Percentiles rank a stretch among this genome's conserved stretches.
Conservation (phyloP, 2,797 vertebrate species). For the Onychomys torridus region DNA sequence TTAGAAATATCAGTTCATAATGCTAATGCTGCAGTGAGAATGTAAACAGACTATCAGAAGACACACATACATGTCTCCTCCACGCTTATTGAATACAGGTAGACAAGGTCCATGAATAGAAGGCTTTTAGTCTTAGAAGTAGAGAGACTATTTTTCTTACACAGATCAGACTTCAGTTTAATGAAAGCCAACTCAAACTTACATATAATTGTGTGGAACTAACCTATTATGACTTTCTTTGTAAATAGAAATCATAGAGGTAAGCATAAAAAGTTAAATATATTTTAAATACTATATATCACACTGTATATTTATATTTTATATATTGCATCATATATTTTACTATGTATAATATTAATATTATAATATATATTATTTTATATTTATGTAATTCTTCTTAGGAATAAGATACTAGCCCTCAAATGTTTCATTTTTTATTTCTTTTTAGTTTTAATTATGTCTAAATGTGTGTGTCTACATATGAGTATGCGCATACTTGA, state of each 20-base stretch:
- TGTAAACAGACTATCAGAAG: neutral
- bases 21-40: neutral
- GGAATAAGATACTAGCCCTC: neutral
- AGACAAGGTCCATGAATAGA: neutral
- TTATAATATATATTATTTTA: neutral
- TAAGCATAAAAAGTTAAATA: neutral
- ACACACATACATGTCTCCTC: neutral
- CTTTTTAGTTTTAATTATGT: neutral
- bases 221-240: neutral
- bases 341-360: neutral
- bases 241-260: neutral
- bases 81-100: neutral
- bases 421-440: neutral
- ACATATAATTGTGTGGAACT: neutral
- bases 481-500: neutral
- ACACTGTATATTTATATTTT: neutral
- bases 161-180: neutral
- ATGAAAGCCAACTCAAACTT: neutral
- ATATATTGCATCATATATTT: neutral
- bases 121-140: neutral
- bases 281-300: neutral
- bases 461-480: neutral
- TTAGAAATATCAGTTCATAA: neutral
- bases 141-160: neutral
- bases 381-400: neutral